Conservation (phyloP, 1,140 invertebrate species). For the Geopemphigus sp. region DNA sequence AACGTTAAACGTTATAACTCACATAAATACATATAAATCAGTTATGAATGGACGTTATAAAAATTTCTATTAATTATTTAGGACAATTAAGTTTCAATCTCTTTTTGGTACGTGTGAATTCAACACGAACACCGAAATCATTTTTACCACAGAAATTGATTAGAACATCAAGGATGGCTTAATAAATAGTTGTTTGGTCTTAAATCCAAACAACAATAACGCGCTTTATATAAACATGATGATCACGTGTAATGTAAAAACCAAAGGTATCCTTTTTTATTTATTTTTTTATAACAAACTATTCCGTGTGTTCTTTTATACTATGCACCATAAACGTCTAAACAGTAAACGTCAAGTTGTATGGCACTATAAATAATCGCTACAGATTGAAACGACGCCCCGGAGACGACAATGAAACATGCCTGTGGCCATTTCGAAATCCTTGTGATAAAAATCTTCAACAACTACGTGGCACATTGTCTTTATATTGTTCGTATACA, state of each 20-base stretch:
- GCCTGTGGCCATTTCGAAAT: conserved; percentile 28
- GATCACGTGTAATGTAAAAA: neutral
- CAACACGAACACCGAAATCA: too few species aligned
- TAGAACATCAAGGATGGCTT: neutral
- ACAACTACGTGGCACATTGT: conserved; percentile 16
- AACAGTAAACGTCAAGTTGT: conserved; percentile 38
- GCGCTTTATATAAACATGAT: neutral
- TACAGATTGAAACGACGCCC: conserved; percentile 41
- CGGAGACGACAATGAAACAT: conserved; percentile 37
- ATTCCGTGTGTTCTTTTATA: conserved; percentile 8
- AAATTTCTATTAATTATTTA: too few species aligned
- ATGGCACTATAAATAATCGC: conserved; percentile 30
- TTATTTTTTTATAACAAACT: neutral
- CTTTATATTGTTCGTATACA: conserved; percentile 21
- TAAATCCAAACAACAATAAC: neutral
- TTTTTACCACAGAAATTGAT: neutral
- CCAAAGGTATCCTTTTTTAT: neutral
- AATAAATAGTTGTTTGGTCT: neutral
- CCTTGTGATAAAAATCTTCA: conserved; percentile 39
- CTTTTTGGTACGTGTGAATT: too few species aligned
- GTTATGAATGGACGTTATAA: too few species aligned
- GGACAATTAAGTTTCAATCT: too few species aligned
- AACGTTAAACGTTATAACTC: too few species aligned
- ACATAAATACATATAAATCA: too few species aligned
- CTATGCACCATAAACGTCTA: neutral